phyloP scores from a whole-genome alignment of 2,113 vertebrate species.

The Mugil cephalus region DNA sequence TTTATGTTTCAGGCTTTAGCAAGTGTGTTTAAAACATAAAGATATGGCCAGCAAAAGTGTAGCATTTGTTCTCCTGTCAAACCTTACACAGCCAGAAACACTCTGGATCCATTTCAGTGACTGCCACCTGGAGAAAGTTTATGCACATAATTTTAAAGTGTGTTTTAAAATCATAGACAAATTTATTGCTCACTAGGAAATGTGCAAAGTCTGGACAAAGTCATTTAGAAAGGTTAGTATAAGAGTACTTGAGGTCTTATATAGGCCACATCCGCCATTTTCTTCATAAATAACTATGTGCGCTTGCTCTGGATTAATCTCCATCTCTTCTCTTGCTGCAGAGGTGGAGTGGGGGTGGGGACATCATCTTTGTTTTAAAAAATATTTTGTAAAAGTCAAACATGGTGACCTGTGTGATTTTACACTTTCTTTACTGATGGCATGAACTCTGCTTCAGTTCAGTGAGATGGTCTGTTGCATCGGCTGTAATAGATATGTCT shows the following conservation, averaged over 20 bases:
- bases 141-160: conserved; percentile 49
- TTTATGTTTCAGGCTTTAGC: conserved; percentile 12
- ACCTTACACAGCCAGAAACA: conserved; percentile 17
- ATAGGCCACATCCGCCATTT: conserved; percentile 21
- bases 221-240: conserved; percentile 54
- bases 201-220: conserved; percentile 57
- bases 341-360: background rate
- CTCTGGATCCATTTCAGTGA: conserved; percentile 56
- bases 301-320: conserved; percentile 37
- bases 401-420: no score
- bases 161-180: conserved; percentile 63
- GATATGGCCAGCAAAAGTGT: conserved; percentile 23
- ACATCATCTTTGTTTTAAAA: no score
- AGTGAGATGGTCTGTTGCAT: background rate
- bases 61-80: conserved; percentile 22
- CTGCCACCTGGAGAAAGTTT: conserved; percentile 44
- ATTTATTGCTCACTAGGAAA: conserved; percentile 69
- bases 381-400: no score
- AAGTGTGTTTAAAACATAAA: conserved; percentile 39
- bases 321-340: conserved; percentile 5
- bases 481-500: background rate
- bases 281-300: conserved; percentile 41
- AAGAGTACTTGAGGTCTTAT: conserved; percentile 37
- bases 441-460: background rate
- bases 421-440: no score